Conservation (phyloP, 2,797 vertebrate species). For the Micrastur ruficollis region DNA sequence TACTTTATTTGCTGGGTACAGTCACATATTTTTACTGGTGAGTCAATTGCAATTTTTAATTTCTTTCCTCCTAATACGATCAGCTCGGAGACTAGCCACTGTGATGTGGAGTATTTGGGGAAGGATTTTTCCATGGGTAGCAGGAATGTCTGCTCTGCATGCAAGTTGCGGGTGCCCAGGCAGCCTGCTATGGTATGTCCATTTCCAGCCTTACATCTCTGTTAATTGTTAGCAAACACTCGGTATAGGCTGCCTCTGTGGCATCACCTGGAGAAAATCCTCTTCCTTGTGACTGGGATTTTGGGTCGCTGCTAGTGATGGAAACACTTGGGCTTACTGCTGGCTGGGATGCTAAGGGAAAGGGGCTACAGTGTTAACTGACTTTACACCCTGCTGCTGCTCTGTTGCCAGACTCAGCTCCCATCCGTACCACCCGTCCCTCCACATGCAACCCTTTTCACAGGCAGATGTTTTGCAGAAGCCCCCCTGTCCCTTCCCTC, state of each 20-base stretch:
- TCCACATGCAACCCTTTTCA: neutral
- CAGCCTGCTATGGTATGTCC: neutral
- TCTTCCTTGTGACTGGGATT: neutral
- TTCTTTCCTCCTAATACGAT: conserved; percentile 11
- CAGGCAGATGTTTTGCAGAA: neutral
- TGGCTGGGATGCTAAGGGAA: neutral
- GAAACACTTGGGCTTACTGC: neutral
- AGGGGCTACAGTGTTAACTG: neutral
- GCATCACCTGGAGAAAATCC: neutral
- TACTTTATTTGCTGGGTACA: conserved; percentile 46
- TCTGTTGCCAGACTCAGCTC: neutral
- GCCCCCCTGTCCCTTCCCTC: neutral
- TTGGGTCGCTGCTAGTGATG: neutral
- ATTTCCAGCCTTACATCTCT: neutral
- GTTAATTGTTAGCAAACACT: neutral
- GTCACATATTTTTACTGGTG: conserved; percentile 56
- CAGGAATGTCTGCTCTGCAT: neutral
- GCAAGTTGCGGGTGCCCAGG: neutral
- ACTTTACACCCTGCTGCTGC: neutral
- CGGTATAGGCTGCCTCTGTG: neutral
- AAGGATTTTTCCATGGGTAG: neutral
- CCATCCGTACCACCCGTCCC: neutral
- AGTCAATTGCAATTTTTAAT: conserved; percentile 61
- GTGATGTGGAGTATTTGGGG: conserved; percentile 10
- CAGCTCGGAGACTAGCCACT: neutral